These are phyloP conservation scores for Plotosus lineatus DNA, from an alignment of 2,113 vertebrate species.

Conservation along the genomic window DNA sequence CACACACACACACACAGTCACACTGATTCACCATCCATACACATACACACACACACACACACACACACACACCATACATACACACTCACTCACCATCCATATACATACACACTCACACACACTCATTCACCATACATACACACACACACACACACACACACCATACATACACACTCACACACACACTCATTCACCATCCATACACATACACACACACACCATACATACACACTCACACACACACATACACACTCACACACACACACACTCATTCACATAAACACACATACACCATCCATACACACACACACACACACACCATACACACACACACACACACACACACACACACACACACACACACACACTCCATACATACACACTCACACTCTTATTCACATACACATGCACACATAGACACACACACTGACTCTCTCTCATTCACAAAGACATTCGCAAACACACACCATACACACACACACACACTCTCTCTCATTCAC, in stretches of 20 bases:
- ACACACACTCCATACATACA: not conserved
- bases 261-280: no score
- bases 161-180: constrained; percentile 1
- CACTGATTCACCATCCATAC: no score
- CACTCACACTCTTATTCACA: constrained; percentile 59
- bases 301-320: constrained; percentile 6
- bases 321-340: constrained; percentile 60
- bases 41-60: constrained; percentile 60
- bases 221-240: not conserved
- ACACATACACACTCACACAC: constrained; percentile 10
- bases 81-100: no score
- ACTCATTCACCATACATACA: no score
- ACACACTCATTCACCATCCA: no score
- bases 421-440: no score
- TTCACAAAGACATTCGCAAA: not conserved
- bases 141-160: not conserved
- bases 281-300: no score
- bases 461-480: constrained; percentile 4
- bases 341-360: not conserved
- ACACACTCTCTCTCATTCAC: constrained; percentile 79
- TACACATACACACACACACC: no score
- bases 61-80: not conserved
- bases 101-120: constrained; percentile 9
- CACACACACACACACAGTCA: not conserved
- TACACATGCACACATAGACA: not conserved